Base-by-base conservation (phyloP, 2,797 vertebrate species). In the Fringilla coelebs region DNA sequence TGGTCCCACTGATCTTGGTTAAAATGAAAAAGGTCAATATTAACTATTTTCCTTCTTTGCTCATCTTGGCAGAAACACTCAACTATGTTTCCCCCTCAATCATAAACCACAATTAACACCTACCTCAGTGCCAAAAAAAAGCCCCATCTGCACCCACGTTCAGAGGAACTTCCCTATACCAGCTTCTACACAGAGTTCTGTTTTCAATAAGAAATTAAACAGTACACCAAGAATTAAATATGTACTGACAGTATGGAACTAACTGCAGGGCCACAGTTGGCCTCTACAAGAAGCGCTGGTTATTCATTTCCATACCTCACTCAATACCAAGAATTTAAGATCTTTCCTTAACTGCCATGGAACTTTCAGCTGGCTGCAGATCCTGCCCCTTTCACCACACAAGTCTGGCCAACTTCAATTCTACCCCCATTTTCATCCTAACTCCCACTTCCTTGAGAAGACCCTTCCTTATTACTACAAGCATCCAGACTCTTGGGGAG, bases 61-160 rank as follows among this genome's bases (percentile, higher is more conserved):
- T 84, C 92, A 88, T 86, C 74, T 91, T 84, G 76, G 79, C 93
- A 96, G 85, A 91, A 86, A 86, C 55, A 40, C 17, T 73, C 63
- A 77, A 28, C 82, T 55, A 40, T 3, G 34, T 63, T 90, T 79
- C 93, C 83, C 76, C 63, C 41, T 92, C 89, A 86, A 32, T 86
- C 85, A 94, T 14, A 86, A 89, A 76, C 94, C 93, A 90, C 95
- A 93, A 91, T 90, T 93, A 88, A 96, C 94, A 97, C 88, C 89
- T 92, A 90, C 63, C 67, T 90, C 80, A 20, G 66, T 49, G 83
- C 89, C 89, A 95, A 79, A 79, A 91, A 94, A 95, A 96, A 94
- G 76, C 74, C 91, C 93, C 91, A 93, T 88, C 74, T 91, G 91
- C 89, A 91, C 93, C 91, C 85, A 96, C 93, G 6, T 91, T 88